phyloP scores from a whole-genome alignment of 2,113 vertebrate genomes.

The Macquaria ambigua region DNA sequence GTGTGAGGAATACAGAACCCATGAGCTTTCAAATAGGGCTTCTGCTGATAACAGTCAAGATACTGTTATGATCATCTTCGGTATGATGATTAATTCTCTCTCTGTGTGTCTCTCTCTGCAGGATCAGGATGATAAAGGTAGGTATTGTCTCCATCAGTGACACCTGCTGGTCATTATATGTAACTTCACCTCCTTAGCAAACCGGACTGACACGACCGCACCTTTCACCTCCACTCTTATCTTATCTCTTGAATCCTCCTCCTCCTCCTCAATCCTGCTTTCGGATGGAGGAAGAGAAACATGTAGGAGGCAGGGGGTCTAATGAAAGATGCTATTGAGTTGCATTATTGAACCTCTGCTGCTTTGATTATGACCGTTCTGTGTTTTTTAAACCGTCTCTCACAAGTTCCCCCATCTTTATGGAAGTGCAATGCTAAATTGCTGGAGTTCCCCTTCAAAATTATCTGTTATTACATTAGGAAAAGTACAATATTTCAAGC shows the following conservation, averaged over 20 bases:
- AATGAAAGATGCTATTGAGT: neutral
- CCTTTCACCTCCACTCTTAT: neutral
- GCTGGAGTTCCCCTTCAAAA: neutral
- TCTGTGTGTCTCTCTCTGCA: constrained; percentile 33
- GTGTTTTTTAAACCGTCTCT: neutral
- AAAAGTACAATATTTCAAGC: neutral
- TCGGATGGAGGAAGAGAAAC: neutral
- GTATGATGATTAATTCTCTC: constrained; percentile 30
- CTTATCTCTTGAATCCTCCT: neutral
- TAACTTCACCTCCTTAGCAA: constrained; percentile 13
- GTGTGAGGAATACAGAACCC: neutral
- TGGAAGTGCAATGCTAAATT: neutral
- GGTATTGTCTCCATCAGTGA: constrained; percentile 43
- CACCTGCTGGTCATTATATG: constrained; percentile 72
- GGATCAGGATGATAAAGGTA: constrained; percentile 81
- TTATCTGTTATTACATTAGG: neutral
- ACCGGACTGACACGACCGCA: neutral
- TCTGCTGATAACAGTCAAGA: constrained; percentile 36
- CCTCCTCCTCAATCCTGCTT: neutral
- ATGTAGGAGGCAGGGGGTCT: too few relatives aligned
- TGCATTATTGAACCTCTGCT: neutral
- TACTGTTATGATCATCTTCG: constrained; percentile 7
- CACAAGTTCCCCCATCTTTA: neutral
- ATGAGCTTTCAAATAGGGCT: neutral
- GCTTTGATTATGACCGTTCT: neutral